phyloP scores from a whole-genome alignment of 2,888 invertebrate species.

The Lepidocyrtinus sp. region DNA sequence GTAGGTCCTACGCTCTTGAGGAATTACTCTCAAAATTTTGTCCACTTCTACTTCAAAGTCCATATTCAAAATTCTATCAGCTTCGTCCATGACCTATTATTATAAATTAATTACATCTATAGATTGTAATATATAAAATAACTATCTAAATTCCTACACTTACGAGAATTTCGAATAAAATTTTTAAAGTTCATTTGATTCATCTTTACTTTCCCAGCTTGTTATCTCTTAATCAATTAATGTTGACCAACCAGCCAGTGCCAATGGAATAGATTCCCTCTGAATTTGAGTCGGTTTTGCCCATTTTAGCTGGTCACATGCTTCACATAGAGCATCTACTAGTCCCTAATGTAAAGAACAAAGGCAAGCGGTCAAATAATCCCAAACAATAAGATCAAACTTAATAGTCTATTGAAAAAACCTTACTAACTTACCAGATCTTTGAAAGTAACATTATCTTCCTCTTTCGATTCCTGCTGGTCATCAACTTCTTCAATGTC shows the following conservation, averaged over 20 bases:
- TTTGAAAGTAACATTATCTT: slow-evolving; percentile 75
- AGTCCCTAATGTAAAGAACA: slow-evolving; percentile 93
- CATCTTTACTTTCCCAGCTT: too few relatives aligned
- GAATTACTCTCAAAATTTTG: slow-evolving; percentile 93
- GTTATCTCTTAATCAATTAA: too few relatives aligned
- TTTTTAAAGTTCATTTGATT: too few relatives aligned
- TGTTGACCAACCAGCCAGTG: slow-evolving; percentile 87
- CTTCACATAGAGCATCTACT: slow-evolving; percentile 90
- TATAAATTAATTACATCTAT: too few relatives aligned
- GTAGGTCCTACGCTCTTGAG: slow-evolving; percentile 91
- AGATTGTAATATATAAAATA: too few relatives aligned
- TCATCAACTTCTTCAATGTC: slow-evolving; percentile 52
- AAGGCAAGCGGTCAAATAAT: slow-evolving; percentile 61
- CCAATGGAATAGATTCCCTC: slow-evolving; percentile 91
- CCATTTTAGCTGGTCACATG: slow-evolving; percentile 95
- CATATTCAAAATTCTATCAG: slow-evolving; percentile 98
- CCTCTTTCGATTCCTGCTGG: slow-evolving; percentile 67
- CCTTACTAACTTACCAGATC: slow-evolving; percentile 78
- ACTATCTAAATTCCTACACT: too few relatives aligned
- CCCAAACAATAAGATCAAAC: too few relatives aligned
- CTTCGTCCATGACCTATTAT: slow-evolving; percentile 95
- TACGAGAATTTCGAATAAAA: background rate
- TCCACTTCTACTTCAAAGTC: slow-evolving; percentile 99
- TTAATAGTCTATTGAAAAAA: background rate
- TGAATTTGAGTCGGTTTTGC: slow-evolving; percentile 95